Evolutionary conservation across 2,888 invertebrate species (phyloP).

Genomic region (Phortica magna): DNA sequence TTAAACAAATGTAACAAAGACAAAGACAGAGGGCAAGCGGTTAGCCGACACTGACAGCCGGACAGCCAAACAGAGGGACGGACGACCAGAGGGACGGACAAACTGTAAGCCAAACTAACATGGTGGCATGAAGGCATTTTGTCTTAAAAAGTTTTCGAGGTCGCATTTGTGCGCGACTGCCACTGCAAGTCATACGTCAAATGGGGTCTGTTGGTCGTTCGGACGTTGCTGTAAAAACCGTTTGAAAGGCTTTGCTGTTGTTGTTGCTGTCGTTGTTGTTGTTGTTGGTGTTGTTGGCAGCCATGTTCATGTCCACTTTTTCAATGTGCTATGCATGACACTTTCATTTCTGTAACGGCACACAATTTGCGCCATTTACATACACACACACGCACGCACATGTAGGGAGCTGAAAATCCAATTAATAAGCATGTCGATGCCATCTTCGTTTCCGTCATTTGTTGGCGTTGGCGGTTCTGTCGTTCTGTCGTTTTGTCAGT

Average conservation of each 20-base stretch:
- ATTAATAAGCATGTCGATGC: slow-evolving; percentile 18
- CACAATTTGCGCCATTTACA: background rate
- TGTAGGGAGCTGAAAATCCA: background rate
- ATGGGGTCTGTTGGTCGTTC: too few species aligned
- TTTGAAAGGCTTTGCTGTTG: background rate
- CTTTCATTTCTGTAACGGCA: too few species aligned
- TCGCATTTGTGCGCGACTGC: too few species aligned
- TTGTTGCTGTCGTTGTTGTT: background rate
- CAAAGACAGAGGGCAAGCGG: too few species aligned
- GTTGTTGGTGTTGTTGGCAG: background rate
- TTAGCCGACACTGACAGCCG: slow-evolving; percentile 4
- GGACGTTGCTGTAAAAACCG: too few species aligned
- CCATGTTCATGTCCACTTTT: background rate
- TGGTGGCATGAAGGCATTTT: too few species aligned
- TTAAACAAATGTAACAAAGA: too few species aligned
- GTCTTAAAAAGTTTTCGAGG: too few species aligned
- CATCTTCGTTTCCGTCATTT: slow-evolving; percentile 5
- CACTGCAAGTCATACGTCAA: too few species aligned
- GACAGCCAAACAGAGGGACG: background rate
- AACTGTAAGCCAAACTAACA: too few species aligned
- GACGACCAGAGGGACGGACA: too few species aligned
- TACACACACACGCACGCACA: background rate
- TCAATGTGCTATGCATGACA: too few species aligned
- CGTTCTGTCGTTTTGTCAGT: background rate
- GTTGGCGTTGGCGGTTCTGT: background rate